Base-by-base conservation (phyloP, 2,113 vertebrate genomes). In the Oxygymnocypris stewartii region DNA sequence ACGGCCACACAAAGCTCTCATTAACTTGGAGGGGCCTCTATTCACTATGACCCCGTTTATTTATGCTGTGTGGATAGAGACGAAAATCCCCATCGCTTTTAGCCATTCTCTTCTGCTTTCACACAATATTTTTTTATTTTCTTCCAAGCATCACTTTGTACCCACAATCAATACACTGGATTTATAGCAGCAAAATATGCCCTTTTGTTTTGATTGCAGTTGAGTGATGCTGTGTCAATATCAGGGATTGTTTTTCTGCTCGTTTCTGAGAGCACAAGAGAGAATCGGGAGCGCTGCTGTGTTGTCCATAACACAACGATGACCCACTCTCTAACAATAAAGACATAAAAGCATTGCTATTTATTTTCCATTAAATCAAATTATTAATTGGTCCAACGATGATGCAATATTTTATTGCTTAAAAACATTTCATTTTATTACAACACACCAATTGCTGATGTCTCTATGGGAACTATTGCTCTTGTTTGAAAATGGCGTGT, bases 1-100 rank as follows among this genome's bases (percentile, higher is more conserved):
- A 95, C 93, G 95, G 96, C 96, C 97, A 97, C 96, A 97, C 96
- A 97, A 96, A 96, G 94, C 95, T 96, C 95, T 95, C 95, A 96
- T 96, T 96, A 95, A 92, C 94, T 93, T 44, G 93, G 94, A 96
- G 95, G 95, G 91, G 88, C 92, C 93, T 93, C 94, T 93, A 93
- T 93, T 95, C 92, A 91, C 94, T 94, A 94, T 92, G 93, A 89
- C 92, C 90, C 65, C 90, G 91, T 96, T 96, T 97, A 95, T 96
- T 96, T 94, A 91, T 95, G 93, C 92, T 93, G 91, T 92, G 90
- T 93, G 82, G 90, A 91, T 90, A 91, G 93, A 94, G 90, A 84
- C 90, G 93, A 93, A 96, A 95, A 90, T 92, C 92, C 91, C 35
- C 14, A n/a, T 23, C 42, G 11, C 23, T 82, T 31, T 82, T 3